Base-by-base conservation (phyloP, 2,113 vertebrate species). In the Brachyistius frenatus region DNA sequence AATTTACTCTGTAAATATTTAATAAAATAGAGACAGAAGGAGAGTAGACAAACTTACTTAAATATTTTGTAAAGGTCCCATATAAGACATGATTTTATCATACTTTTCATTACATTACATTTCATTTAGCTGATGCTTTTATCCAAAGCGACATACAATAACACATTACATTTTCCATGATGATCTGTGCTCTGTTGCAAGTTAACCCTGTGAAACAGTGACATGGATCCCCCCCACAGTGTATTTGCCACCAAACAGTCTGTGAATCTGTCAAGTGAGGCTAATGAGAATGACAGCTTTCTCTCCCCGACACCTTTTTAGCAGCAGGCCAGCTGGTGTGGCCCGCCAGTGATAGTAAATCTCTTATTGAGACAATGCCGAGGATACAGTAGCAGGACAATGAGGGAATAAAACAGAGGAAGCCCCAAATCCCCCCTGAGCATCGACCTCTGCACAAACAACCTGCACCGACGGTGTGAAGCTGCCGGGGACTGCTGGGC, bases 331-430 rank as follows among this genome's bases (percentile, higher is more conserved):
- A 81, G 90, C 87, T 86, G 88, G 69, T 57, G 73, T 73, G 82
- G 66, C 84, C n/a, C 64, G 80, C 35, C 71, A 11, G 64, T 54
- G 89, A 92, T 87, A 88, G 92, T 95, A 95, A 95, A 95, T 95
- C 94, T 94, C 86, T 95, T 90, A 94, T 83, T 91, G 56, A 94
- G 89, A 95, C 95, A 95, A 95, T 95, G 88, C 87, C 78, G 90
- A 95, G 95, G 94, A 95, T 95, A 95, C 92, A 92, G 93, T 90
- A 86, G 85, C 83, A 86, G 91, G 92, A 95, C 95, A 95, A 94
- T 93, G 92, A 94, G 93, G 90, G 89, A 93, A 94, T 95, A 93
- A 94, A 95, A 92, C 71, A 88, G 90, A 93, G 95, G 95, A 95
- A 95, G 90, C 88, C 64, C 78, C 66, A 88, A 89, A 86, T 92